phyloP scores from a whole-genome alignment of 2,888 invertebrate species.

The Entomobrya proxima region DNA sequence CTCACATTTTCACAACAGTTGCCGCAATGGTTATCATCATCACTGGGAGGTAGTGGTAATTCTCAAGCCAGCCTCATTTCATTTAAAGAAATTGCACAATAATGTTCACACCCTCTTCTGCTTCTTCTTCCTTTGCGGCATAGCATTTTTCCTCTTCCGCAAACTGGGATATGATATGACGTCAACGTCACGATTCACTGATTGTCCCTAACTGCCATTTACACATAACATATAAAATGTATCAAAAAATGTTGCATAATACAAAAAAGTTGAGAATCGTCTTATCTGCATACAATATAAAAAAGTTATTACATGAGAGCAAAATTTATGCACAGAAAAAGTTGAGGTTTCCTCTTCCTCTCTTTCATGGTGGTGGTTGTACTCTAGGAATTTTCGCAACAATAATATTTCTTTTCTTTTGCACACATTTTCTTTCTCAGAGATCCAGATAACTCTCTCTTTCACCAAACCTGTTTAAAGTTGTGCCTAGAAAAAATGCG shows the following conservation, averaged over 20 bases:
- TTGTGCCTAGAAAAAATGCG: neutral
- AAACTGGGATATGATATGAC: slow-evolving; percentile 26
- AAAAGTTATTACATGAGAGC: neutral
- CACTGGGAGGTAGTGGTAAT: too few species aligned
- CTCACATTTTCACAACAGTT: neutral
- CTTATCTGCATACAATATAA: too few species aligned
- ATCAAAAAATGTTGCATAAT: too few species aligned
- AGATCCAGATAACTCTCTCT: neutral
- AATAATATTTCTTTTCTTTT: slow-evolving; percentile 16
- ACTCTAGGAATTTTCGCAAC: neutral
- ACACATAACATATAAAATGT: neutral
- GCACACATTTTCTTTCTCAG: neutral
- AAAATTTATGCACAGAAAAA: neutral
- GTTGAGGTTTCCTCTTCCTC: neutral
- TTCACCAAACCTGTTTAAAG: neutral
- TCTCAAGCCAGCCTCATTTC: neutral
- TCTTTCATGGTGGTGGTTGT: neutral
- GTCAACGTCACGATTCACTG: slow-evolving; percentile 40
- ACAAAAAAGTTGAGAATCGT: too few species aligned
- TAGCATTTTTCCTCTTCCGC: neutral
- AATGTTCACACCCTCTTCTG: neutral
- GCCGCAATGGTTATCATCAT: neutral
- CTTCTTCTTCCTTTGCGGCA: too few species aligned
- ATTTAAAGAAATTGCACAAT: slow-evolving; percentile 3
- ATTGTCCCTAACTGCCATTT: neutral